Conservation (phyloP, 2,113 vertebrate species). For the Empidonax traillii region DNA sequence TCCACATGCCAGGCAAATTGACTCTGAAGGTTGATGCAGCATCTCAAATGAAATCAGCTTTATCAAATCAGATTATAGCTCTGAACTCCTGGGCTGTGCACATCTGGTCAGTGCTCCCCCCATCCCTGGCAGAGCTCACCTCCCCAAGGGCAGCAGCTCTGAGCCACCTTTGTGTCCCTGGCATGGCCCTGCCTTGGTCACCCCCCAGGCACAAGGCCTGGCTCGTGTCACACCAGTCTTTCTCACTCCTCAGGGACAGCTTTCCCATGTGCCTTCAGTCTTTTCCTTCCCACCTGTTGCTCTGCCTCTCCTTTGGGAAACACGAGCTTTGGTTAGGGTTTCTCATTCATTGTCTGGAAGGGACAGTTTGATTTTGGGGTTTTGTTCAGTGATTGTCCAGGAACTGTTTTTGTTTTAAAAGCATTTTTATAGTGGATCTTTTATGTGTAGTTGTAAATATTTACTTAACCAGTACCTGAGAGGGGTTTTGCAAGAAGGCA, state of each 20-base stretch:
- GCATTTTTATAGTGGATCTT: not conserved
- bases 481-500: not conserved
- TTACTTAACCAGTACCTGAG: not conserved
- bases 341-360: accelerated
- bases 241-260: accelerated
- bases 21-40: not conserved
- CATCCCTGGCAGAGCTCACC: not conserved
- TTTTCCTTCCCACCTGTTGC: not conserved
- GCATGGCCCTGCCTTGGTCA: accelerated
- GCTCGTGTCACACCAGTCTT: accelerated
- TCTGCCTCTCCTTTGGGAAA: not conserved
- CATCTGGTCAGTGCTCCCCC: not conserved
- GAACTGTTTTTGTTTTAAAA: not conserved
- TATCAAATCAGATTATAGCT: not conserved
- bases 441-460: not conserved
- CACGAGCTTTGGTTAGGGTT: accelerated
- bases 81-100: not conserved
- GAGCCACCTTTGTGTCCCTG: not conserved
- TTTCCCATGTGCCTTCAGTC: accelerated
- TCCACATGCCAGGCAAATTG: not conserved
- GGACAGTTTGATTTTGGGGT: not conserved
- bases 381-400: not conserved
- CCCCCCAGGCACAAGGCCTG: not conserved
- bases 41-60: not conserved
- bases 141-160: not conserved